These are phyloP conservation scores for Coilia nasus DNA, from an alignment of 2,797 vertebrate genomes.

Conservation along the genomic window DNA sequence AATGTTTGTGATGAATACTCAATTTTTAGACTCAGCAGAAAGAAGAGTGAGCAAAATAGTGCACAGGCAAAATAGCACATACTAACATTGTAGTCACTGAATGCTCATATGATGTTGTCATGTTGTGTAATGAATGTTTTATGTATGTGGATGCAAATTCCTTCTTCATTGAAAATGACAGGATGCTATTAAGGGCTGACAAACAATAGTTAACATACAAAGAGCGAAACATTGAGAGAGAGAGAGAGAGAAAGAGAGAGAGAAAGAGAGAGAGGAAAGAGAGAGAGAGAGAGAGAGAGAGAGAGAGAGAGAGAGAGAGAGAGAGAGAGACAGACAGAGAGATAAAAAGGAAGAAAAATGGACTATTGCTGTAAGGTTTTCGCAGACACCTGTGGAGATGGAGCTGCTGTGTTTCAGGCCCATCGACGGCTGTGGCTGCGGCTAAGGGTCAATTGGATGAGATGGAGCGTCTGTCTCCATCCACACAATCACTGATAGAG, in stretches of 20 bases:
- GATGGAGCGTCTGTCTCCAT: conserved; percentile 26
- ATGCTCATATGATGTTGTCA: not conserved
- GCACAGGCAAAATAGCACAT: not conserved
- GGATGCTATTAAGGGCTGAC: not conserved
- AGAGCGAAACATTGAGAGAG: not conserved
- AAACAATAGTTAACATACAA: not conserved
- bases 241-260: not conserved
- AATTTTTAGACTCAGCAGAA: not conserved
- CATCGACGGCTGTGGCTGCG: not conserved
- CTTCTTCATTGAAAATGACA: not conserved
- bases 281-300: not conserved
- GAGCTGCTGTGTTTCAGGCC: conserved; percentile 9
- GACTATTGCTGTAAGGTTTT: conserved; percentile 12
- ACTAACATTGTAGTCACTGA: not conserved
- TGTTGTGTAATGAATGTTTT: not conserved
- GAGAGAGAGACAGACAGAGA: not conserved
- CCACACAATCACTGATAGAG: conserved; percentile 15
- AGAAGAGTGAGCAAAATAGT: not conserved
- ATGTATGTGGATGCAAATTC: not conserved
- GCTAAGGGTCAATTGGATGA: conserved; percentile 28
- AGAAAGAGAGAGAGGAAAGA: not conserved
- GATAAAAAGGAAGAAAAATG: conserved; percentile 7
- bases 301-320: not conserved
- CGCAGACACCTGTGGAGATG: conserved; percentile 21
- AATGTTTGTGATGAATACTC: not conserved